Evolutionary conservation across 2,797 vertebrate species (phyloP).

Genomic region (Sphenodon punctatus): DNA sequence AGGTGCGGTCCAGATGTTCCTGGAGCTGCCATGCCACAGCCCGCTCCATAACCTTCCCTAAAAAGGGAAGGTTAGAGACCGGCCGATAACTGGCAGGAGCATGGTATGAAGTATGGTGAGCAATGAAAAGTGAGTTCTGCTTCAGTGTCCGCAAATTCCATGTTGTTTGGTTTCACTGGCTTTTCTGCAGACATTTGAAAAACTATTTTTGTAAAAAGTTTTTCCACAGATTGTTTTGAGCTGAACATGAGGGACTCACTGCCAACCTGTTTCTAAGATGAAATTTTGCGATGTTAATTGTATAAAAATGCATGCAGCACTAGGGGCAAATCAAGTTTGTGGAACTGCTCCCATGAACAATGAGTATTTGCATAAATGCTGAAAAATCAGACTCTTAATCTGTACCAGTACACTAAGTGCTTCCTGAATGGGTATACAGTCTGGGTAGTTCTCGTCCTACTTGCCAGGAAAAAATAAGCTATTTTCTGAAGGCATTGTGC

Average conservation of each 20-base stretch:
- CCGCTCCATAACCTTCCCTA: no score
- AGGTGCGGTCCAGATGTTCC: no score
- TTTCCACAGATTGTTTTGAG: background rate
- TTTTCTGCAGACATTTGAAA: slow-evolving; percentile 1
- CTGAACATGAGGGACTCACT: background rate
- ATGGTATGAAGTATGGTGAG: background rate
- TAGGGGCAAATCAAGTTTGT: background rate
- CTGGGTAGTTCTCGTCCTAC: slow-evolving; percentile 29
- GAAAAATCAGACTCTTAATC: slow-evolving; percentile 10
- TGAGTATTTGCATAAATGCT: background rate
- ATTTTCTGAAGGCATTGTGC: background rate
- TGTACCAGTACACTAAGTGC: background rate
- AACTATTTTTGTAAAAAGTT: slow-evolving; percentile 9
- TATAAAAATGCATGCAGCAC: background rate
- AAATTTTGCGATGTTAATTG: background rate
- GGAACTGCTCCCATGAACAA: background rate
- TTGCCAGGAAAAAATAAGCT: background rate
- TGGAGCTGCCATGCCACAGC: no score
- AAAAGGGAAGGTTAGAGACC: no score
- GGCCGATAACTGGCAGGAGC: no score
- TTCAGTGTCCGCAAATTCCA: background rate
- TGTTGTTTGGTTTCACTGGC: slow-evolving; percentile 2
- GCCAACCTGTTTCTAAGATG: background rate
- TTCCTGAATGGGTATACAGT: slow-evolving; percentile 17
- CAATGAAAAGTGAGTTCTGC: background rate